These are phyloP conservation scores for Oryzias javanicus DNA, from an alignment of 2,113 vertebrate genomes.

Conservation along the genomic window DNA sequence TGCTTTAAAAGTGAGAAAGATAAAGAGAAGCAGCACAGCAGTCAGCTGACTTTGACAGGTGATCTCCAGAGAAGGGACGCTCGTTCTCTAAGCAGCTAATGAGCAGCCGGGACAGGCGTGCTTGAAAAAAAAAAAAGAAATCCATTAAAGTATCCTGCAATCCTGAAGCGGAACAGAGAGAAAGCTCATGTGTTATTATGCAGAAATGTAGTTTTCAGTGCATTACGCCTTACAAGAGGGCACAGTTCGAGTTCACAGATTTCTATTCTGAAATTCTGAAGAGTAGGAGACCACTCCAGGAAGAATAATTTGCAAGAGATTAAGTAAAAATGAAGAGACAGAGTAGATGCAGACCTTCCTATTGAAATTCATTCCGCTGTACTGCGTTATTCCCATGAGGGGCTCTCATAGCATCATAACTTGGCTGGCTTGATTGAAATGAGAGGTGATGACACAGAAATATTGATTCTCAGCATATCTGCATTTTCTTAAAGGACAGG, in stretches of 20 bases:
- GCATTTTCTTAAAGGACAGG: conserved; percentile 63
- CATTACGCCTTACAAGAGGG: neutral
- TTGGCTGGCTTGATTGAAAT: conserved; percentile 50
- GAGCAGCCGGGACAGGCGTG: neutral
- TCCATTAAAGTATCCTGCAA: neutral
- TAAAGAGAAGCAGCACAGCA: neutral
- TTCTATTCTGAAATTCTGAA: neutral
- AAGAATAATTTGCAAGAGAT: conserved; percentile 3
- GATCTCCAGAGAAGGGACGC: conserved; percentile 17
- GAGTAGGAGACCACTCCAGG: neutral
- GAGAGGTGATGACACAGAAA: conserved; percentile 61
- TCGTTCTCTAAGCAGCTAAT: neutral
- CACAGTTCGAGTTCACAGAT: neutral
- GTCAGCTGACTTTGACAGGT: conserved; percentile 17
- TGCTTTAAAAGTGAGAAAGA: conserved; percentile 7
- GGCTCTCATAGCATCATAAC: conserved; percentile 48
- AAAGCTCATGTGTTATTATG: neutral
- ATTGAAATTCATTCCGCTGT: conserved; percentile 53
- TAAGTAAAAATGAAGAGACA: neutral
- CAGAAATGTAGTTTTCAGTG: neutral
- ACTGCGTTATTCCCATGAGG: conserved; percentile 10
- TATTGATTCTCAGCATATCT: conserved; percentile 68
- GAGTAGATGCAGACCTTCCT: conserved; percentile 2
- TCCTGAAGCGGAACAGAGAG: neutral
- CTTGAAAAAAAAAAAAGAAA: neutral